Base-by-base conservation (phyloP, 2,113 vertebrate species). In the Coracopsis vasa region DNA sequence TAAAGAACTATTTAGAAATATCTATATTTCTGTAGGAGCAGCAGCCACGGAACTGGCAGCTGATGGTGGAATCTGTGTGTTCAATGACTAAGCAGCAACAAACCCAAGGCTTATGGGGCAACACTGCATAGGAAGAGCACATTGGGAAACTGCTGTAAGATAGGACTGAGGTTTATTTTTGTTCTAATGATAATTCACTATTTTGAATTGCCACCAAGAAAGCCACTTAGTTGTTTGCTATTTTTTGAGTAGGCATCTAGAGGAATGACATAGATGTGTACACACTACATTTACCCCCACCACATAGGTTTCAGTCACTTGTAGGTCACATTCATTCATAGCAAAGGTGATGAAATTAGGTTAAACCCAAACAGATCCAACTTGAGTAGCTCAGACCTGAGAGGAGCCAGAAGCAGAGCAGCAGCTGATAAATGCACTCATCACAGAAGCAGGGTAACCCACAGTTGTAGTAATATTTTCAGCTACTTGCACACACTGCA, bases 401-500 rank as follows among this genome's bases (percentile, higher is more conserved):
- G 24, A 15, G 71, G 47, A 53, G 35, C 9, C 85, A 54, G 77
- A 41, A 88, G 71, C 74, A 93, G 69, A 71, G 45, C 2, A 64
- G 56, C 2, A 13, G 53, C 62, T 66, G 91, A 7, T 18, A 88
- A 71, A 86, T 5, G 9, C 48, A 39, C 56, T 56, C 56, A 24
- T 58, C 79, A 65, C 37, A 74, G 29, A 86, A 90, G 87, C 8
- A 94, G 82, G 67, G 51, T 72, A 81, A n/a, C 82, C 88, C 8
- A 56, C 27, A 90, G 53, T 16, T 73, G 11, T 10, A 77, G 56
- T 9, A 84, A 44, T 79, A 73, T 92, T 95, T 93, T 78, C 83
- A 96, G 92, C 86, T 93, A 78, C 73, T 97, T 28, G 2, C 85
- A 90, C 88, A 95, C 78, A n/a, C 35, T 86, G 67, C 86, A 94